Conservation (phyloP, 2,888 invertebrate species). For the Tanypteryx hageni region DNA sequence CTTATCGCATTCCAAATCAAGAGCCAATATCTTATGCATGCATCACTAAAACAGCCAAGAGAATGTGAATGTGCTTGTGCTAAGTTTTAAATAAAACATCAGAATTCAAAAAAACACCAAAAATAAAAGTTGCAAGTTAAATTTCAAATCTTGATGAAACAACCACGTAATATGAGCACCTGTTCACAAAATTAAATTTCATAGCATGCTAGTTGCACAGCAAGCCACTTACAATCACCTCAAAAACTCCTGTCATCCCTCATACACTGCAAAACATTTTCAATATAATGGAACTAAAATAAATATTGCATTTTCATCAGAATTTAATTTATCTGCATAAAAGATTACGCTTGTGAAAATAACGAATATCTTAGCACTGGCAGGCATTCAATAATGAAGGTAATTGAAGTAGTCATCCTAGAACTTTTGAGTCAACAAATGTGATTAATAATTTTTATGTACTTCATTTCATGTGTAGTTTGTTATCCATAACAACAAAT, state of each 20-base stretch:
- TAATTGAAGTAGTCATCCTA: too few relatives aligned
- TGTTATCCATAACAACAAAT: too few relatives aligned
- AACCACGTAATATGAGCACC: background rate
- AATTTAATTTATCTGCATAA: too few relatives aligned
- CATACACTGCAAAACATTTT: too few relatives aligned
- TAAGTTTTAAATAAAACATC: slow-evolving; percentile 23
- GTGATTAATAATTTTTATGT: too few relatives aligned
- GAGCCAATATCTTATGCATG: slow-evolving; percentile 30
- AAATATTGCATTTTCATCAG: too few relatives aligned
- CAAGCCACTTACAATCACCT: slow-evolving; percentile 28
- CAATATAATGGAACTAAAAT: too few relatives aligned
- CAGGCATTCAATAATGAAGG: too few relatives aligned
- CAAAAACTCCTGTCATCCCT: background rate
- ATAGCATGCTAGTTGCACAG: slow-evolving; percentile 38
- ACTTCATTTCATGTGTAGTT: too few relatives aligned
- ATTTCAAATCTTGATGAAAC: slow-evolving; percentile 38
- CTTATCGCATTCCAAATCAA: slow-evolving; percentile 38
- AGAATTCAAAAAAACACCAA: slow-evolving; percentile 27
- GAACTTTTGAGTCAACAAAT: too few relatives aligned
- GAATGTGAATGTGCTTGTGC: slow-evolving; percentile 39
- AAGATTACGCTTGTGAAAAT: too few relatives aligned
- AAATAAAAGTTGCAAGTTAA: slow-evolving; percentile 22
- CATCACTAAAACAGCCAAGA: slow-evolving; percentile 49
- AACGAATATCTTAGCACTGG: too few relatives aligned
- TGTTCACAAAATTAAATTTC: slow-evolving; percentile 19